A percentile compares a stretch with the other conserved stretches of the same genome.
These are phyloP conservation scores for Tiliacea citrago DNA, from an alignment of 2,888 invertebrate species.

Conservation along the genomic window DNA sequence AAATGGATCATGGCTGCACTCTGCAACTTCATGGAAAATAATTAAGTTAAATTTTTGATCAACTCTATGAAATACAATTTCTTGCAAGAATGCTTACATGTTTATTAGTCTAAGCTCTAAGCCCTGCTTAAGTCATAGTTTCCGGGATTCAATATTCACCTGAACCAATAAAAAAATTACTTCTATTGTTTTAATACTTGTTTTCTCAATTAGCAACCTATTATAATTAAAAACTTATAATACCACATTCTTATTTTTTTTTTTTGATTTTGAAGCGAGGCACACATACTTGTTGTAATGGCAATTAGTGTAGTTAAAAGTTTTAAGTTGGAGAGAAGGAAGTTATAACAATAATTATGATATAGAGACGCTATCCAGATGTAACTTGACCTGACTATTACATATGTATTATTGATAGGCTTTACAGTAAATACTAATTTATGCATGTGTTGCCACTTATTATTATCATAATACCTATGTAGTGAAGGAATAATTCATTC, in stretches of 20 bases:
- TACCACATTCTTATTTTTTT: neutral
- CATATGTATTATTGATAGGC: conserved; percentile 15
- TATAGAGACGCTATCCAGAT: conserved; percentile 29
- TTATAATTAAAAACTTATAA: too few relatives aligned
- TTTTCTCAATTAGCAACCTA: too few relatives aligned
- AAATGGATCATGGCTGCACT: neutral
- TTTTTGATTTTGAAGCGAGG: neutral
- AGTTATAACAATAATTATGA: conserved; percentile 15
- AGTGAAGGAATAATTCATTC: conserved; percentile 10
- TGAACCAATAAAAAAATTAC: too few relatives aligned
- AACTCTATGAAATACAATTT: too few relatives aligned
- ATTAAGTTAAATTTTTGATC: neutral
- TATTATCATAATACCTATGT: conserved; percentile 21
- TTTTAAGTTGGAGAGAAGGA: conserved; percentile 21
- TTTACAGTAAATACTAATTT: conserved; percentile 32
- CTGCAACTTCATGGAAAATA: neutral
- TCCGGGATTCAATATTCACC: neutral
- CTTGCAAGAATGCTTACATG: neutral
- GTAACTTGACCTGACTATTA: conserved; percentile 38
- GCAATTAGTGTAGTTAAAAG: conserved; percentile 9
- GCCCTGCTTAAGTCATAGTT: neutral
- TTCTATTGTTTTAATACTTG: too few relatives aligned
- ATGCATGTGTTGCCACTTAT: conserved; percentile 29
- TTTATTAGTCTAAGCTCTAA: neutral
- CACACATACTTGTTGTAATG: neutral